Base-by-base conservation (phyloP, 2,888 invertebrate genomes). In the Drosophila monieri region DNA sequence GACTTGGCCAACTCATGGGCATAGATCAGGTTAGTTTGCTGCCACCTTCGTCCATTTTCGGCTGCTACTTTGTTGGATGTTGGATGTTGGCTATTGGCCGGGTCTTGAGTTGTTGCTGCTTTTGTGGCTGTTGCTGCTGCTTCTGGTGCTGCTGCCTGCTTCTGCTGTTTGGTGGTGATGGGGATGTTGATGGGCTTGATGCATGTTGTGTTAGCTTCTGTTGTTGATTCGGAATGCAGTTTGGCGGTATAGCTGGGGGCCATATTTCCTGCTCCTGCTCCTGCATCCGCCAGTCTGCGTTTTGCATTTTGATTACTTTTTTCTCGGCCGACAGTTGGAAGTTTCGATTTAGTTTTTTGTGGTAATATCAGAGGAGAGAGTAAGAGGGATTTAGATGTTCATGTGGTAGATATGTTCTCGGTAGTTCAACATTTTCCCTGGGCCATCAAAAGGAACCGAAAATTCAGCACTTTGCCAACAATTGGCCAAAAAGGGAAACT, bases 141-240 rank as follows among this genome's bases (percentile, higher is more conserved):
- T 15, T 6, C 23, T 18, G 1, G 1, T 18, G 18, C 18, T 18
- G 18, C 18, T 18, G 51, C 25, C 23, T 39, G 48, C 32, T 62
- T 68, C 71, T 80, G 80, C 76, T 84, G 80, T 35, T 59, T 30
- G 21, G 58, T 65, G 70, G 69, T 80, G 80, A 80, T 80, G 80
- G 78, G 84, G 84, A 84, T 80, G 80, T 84, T 84, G 80, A 84
- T 80, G 80, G 84, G 78, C 73, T 84, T 80, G 80, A 80, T 80
- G 80, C 81, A 84, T 81, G 85, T 81, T 84, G 73, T 81, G 85
- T 81, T 77, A 88, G 88, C 88, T 88, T 88, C 88, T 88, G 88
- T 88, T 88, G 85, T 79, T 83, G 85, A 83, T 81, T 86, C 76
- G 80, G 83, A 85, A 86, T 80, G 80, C 80, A 80, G 85, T 83